Base-by-base conservation (phyloP, 2,888 invertebrate genomes). In the Drosophila setosimentum region DNA sequence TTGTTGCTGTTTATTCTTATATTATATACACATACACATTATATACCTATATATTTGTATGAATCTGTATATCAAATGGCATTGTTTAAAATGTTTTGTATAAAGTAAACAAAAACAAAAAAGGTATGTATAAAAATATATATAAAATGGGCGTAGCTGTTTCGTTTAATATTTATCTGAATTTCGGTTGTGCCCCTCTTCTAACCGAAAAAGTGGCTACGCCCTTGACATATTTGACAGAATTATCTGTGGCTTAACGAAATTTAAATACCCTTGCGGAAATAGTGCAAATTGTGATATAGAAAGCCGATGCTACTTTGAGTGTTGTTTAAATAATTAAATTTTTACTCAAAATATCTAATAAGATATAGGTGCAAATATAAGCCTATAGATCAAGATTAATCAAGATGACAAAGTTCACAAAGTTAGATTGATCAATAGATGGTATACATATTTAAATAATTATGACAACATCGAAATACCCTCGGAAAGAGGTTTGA, bases 1-100 rank as follows among this genome's bases (percentile, higher is more conserved):
- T 62, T 54, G 65, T 61, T 70, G 60, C 64, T 78, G 67, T 60
- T 81, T 74, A 81, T 71, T 64, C 64, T 61, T 54, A 68, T 40
- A 58, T 57, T 60, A 63, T 66, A 80, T 57, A 63, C 8, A 24
- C 54, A 66, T 32, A 13, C 54, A 63, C 40, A 29, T 40, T 27
- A 57, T 29, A 42, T 48, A 3, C 33, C 49, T 62, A 32, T 59
- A n/a, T 60, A 50, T 58, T 58, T 50, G 29, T 57, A 59, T 45
- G 49, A 53, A 45, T 24, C 40, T 40, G 29, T 68, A 57, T 68
- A 57, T 64, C 24, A 21, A 58, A 55, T 53, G 40, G 65, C 53
- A 79, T 77, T 79, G 67, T 68, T 70, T 30, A 54, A 75, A 60
- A 66, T 54, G 51, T 50, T 60, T 29, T 29, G 30, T 64, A 16